phyloP scores from a whole-genome alignment of 2,797 vertebrate species.

The Notolepis coatsorum region DNA sequence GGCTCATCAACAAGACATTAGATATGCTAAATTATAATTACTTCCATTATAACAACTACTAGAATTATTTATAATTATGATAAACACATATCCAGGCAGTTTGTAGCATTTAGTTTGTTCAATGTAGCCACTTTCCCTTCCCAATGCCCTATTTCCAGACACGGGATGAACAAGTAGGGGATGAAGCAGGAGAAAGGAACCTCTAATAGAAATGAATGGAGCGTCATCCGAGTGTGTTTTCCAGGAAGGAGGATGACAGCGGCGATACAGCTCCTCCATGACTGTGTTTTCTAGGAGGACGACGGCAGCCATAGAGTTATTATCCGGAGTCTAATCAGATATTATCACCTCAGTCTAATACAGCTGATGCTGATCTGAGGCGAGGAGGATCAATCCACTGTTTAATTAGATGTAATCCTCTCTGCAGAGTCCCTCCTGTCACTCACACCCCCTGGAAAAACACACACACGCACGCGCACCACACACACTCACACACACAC shows the following conservation, averaged over 20 bases:
- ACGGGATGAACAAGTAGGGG: no score
- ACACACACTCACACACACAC: not conserved
- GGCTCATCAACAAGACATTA: slow-evolving; percentile 37
- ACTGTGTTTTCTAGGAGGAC: no score
- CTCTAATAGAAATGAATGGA: no score
- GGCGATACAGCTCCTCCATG: no score
- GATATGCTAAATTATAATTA: slow-evolving; percentile 51
- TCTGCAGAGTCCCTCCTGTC: slow-evolving; percentile 24
- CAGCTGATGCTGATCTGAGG: slow-evolving; percentile 48
- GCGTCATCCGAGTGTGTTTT: no score
- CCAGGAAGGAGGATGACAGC: no score
- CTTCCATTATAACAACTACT: slow-evolving; percentile 43
- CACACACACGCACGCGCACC: slow-evolving; percentile 36
- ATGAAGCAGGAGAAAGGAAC: no score
- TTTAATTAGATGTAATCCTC: slow-evolving; percentile 64
- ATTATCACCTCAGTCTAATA: slow-evolving; percentile 54
- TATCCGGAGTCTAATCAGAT: not conserved
- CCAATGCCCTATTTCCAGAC: not conserved
- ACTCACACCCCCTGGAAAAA: not conserved
- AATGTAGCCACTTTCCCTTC: slow-evolving; percentile 11
- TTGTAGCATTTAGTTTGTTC: slow-evolving; percentile 38
- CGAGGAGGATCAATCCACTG: slow-evolving; percentile 52
- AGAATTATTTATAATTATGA: slow-evolving; percentile 46
- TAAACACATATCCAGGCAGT: slow-evolving; percentile 31
- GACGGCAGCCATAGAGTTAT: no score